Evolutionary conservation across 2,797 vertebrate genomes (phyloP).

Genomic region (Lagodon rhomboides): DNA sequence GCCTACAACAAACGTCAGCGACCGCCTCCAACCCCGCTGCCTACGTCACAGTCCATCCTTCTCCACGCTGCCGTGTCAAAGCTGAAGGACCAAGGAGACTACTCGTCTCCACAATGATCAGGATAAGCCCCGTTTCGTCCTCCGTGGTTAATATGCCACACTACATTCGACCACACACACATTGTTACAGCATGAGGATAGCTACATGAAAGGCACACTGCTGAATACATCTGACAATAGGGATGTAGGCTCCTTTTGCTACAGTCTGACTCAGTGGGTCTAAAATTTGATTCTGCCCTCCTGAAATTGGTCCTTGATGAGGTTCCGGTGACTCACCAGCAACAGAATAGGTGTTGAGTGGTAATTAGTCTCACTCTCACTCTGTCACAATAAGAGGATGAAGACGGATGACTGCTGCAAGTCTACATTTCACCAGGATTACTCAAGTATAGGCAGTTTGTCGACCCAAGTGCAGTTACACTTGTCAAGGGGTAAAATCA

Average conservation of each 20-base stretch:
- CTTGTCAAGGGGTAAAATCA: background rate
- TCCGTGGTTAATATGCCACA: background rate
- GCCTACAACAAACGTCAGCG: conserved; percentile 66
- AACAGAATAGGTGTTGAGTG: background rate
- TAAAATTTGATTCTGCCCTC: background rate
- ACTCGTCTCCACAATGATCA: conserved; percentile 25
- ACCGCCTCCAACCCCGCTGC: conserved; percentile 41
- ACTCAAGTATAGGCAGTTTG: background rate
- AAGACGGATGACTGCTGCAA: background rate
- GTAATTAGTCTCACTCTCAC: background rate
- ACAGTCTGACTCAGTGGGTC: background rate
- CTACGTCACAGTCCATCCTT: conserved; percentile 62
- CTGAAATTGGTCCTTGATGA: background rate
- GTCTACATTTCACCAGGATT: background rate
- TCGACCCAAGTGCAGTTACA: background rate
- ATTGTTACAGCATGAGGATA: background rate
- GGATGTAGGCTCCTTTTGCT: background rate
- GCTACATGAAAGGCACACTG: background rate
- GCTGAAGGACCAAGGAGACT: conserved; percentile 68
- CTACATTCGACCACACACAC: background rate
- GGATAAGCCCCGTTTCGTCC: background rate
- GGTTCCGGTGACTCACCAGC: conserved; percentile 10
- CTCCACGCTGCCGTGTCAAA: conserved; percentile 25
- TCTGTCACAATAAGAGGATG: conserved; percentile 8
- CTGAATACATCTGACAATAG: background rate